These are phyloP conservation scores for Homarus americanus DNA, from an alignment of 1,140 invertebrate species.

Conservation along the genomic window DNA sequence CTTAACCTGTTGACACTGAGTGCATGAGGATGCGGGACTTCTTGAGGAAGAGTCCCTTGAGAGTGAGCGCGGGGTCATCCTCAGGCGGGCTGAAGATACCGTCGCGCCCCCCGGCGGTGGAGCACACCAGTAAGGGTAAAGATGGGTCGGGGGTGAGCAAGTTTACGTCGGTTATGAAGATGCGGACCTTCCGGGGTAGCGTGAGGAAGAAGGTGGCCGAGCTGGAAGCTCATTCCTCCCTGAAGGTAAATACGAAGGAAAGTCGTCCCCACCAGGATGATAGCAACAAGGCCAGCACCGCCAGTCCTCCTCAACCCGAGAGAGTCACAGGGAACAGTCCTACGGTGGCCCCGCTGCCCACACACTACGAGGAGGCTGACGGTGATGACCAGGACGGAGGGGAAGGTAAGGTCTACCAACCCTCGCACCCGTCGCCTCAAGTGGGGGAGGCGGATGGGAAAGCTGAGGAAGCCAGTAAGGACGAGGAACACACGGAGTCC, in stretches of 20 bases:
- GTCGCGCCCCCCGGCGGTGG: background rate
- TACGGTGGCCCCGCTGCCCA: background rate
- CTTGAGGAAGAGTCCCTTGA: conserved; percentile 7
- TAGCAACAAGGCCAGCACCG: background rate
- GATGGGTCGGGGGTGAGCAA: background rate
- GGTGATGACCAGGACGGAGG: background rate
- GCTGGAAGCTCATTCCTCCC: conserved; percentile 9
- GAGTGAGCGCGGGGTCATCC: background rate
- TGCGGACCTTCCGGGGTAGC: conserved; percentile 42
- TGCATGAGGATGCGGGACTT: conserved; percentile 21
- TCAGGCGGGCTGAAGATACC: background rate
- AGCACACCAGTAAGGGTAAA: background rate
- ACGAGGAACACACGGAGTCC: background rate
- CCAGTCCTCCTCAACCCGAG: background rate
- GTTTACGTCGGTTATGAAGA: background rate
- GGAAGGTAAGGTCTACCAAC: too few relatives aligned
- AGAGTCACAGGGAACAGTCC: background rate
- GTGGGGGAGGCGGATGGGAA: background rate
- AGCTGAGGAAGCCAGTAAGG: background rate
- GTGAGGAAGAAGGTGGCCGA: conserved; percentile 53
- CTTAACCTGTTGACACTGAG: background rate
- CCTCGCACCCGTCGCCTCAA: background rate
- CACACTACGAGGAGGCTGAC: background rate
- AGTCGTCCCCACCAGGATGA: background rate
- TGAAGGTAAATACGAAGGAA: background rate